Evolutionary conservation across 2,888 invertebrate species (phyloP).

Genomic region (Mimas tiliae): DNA sequence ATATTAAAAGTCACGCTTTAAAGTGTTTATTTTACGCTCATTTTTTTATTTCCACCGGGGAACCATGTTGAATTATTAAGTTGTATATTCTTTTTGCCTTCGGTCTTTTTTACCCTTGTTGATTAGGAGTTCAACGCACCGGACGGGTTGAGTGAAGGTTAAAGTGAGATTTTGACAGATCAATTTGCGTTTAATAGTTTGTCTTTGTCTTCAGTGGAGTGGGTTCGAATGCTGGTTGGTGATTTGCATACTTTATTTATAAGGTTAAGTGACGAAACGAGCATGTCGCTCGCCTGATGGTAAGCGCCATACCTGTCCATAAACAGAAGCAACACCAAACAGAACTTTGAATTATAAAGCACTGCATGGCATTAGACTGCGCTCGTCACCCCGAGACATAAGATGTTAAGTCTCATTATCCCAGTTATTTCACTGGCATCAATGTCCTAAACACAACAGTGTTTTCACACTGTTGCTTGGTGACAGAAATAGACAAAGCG

Average conservation of each 20-base stretch:
- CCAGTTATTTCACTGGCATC: too few species aligned
- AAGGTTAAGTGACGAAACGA: too few species aligned
- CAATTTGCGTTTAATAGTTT: conserved; percentile 25
- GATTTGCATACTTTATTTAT: conserved; percentile 11
- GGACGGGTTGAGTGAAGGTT: conserved; percentile 26
- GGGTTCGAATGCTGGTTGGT: background rate
- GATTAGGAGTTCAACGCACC: conserved; percentile 42
- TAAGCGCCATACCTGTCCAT: too few species aligned
- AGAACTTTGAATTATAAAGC: too few species aligned
- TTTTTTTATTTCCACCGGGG: conserved; percentile 41
- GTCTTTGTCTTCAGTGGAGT: conserved; percentile 9
- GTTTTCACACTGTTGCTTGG: too few species aligned
- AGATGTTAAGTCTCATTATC: too few species aligned
- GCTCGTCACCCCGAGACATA: too few species aligned
- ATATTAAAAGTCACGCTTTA: conserved; percentile 81
- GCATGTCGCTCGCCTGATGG: too few species aligned
- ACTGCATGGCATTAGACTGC: too few species aligned
- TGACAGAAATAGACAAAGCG: too few species aligned
- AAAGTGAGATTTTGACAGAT: conserved; percentile 25
- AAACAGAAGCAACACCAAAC: too few species aligned
- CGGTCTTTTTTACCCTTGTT: conserved; percentile 50
- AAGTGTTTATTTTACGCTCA: conserved; percentile 81
- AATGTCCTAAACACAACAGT: too few species aligned
- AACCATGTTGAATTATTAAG: conserved; percentile 68
- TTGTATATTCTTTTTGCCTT: conserved; percentile 42